Base-by-base conservation (phyloP, 53 echinoderm and acorn worm genomes). In the Paracentrotus lividus region DNA sequence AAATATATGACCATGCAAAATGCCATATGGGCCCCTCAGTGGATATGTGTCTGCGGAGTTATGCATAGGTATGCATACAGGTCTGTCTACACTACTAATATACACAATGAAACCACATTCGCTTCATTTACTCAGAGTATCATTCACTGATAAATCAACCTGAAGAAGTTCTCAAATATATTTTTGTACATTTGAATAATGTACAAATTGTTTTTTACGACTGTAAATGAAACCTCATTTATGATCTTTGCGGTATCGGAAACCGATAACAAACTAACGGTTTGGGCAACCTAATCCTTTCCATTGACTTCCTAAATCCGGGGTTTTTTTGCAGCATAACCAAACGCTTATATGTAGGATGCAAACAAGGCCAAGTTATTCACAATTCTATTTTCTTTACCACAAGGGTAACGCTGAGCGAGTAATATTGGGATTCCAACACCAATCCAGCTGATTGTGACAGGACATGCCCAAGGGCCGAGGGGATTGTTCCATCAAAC, bases 361-460 rank as follows among this genome's bases (percentile, higher is more conserved):
- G 81, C 47, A 44, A 81, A 47, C 81, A 81, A 81, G 81, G 81
- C 81, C 81, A 81, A 81, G 81, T 47, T 81, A 81, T 47, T 81
- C 81, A 81, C 81, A 8, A 81, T 81, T 81, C 81, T 81, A 47
- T 81, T 81, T 81, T 81, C 81, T 81, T 81, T 81, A 81, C 81
- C 81, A 81, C 81, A 81, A 81, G 81, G 81, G 81, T 44, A 81
- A 81, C 49, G 81, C 81, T 26, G 24, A 81, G 81, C 47, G 47
- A 45, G 26, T 47, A 81, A 47, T 81, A 81, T 81, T 81, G 81
- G 14, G 81, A 81, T 81, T 81, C 81, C 81, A 81, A 81, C 81
- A 81, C 81, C 81, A 56, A 27, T 66, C 89, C 64, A 61, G 89
- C 89, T 64, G 89, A 89, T 89, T 61, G 55, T 89, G 42, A 38